Base-by-base conservation (phyloP, 2,888 invertebrate species). In the Drosophila dives region DNA sequence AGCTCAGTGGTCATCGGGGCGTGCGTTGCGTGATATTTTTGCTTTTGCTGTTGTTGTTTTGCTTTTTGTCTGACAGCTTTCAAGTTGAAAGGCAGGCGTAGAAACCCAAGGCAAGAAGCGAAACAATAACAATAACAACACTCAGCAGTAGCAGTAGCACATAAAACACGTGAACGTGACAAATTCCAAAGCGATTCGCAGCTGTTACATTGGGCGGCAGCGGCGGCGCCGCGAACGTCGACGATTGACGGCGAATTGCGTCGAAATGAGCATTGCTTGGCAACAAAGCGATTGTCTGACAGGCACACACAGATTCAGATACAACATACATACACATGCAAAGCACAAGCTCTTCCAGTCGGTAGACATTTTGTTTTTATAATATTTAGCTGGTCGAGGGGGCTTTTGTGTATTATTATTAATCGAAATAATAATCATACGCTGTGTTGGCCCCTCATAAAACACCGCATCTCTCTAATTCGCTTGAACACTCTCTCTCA, bases 141-240 rank as follows among this genome's bases (percentile, higher is more conserved):
- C 42, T 54, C 67, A 74, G 26, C 54, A 60, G 62, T 58, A 56
- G 48, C 72, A 69, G 77, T 74, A 85, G 74, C 83, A 60, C 90
- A 80, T 75, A 81, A 84, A 83, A 90, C 90, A 90, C 90, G 90
- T 90, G 90, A 90, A 90, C 91, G 91, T 90, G 90, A 90, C 91
- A 83, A 91, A 89, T 89, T 86, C 86, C 90, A 88, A 83, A 87
- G 76, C 74, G 59, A 83, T 59, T 68, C 64, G 72, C 75, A 72
- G 82, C 75, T 77, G 72, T 81, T 78, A 77, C 78, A 85, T 67
- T 80, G 78, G 72, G 86, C 75, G 80, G 73, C 75, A 71, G 73
- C 66, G 58, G 29, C 45, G 65, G 32, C 72, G 48, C 20, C 59
- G 55, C 11, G 56, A 34, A 48, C 74, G 58, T 50, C 58, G 40